phyloP scores from a whole-genome alignment of 1,140 invertebrate species.

The Copidosoma floridanum region DNA sequence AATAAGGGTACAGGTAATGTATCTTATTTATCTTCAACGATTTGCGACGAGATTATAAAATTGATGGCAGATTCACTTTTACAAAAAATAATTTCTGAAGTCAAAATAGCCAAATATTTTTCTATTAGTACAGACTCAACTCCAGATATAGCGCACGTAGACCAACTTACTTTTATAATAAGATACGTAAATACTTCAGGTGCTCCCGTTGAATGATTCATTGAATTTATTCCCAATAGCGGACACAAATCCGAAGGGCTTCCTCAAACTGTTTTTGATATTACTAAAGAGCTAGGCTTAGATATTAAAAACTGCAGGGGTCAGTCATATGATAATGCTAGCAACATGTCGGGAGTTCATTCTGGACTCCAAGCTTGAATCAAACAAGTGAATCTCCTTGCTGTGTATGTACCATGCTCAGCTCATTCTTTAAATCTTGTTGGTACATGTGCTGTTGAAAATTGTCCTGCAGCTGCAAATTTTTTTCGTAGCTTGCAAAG shows the following conservation, averaged over 20 bases:
- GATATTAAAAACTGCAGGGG: not conserved
- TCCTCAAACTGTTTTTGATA: slow-evolving; percentile 17
- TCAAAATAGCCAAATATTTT: slow-evolving; percentile 26
- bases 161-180: slow-evolving; percentile 43
- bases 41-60: slow-evolving; percentile 36
- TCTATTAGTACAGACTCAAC: slow-evolving; percentile 43
- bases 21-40: slow-evolving; percentile 40
- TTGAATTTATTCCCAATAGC: slow-evolving; percentile 31
- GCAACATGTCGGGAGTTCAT: slow-evolving; percentile 21
- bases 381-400: slow-evolving; percentile 26
- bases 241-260: slow-evolving; percentile 34
- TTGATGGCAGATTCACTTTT: slow-evolving; percentile 11
- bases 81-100: slow-evolving; percentile 12
- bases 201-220: slow-evolving; percentile 32
- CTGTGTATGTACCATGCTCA: slow-evolving; percentile 20
- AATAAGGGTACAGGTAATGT: slow-evolving; percentile 41
- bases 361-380: slow-evolving; percentile 16
- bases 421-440: slow-evolving; percentile 23
- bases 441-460: slow-evolving; percentile 12
- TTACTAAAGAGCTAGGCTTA: not conserved
- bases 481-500: slow-evolving; percentile 21
- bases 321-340: slow-evolving; percentile 23
- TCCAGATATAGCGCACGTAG: slow-evolving; percentile 42
- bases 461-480: slow-evolving; percentile 11
- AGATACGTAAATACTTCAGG: slow-evolving; percentile 31